Evolutionary conservation across 2,888 invertebrate genomes (phyloP).

Genomic region (Noctua janthe): DNA sequence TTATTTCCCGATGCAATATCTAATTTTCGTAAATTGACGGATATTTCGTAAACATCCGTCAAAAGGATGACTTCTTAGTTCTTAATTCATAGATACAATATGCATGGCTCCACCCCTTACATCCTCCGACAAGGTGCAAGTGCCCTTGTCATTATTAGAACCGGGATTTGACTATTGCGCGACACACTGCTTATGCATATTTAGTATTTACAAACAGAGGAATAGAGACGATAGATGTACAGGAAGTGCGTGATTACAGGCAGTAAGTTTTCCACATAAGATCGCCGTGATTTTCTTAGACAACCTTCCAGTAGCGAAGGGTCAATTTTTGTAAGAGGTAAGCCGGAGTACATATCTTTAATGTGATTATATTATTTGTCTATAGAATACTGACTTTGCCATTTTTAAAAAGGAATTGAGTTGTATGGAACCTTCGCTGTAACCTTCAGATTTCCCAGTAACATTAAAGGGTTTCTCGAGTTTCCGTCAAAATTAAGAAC

Average conservation of each 20-base stretch:
- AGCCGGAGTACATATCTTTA: no score
- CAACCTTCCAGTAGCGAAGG: no score
- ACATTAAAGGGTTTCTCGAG: not conserved
- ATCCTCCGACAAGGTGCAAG: constrained; percentile 43
- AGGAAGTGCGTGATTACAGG: not conserved
- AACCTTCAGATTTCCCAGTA: not conserved
- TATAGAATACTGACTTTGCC: no score
- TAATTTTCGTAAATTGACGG: constrained; percentile 77
- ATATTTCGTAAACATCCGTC: constrained; percentile 70
- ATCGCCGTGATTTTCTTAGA: not conserved
- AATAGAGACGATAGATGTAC: not conserved
- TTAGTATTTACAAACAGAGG: constrained; percentile 1
- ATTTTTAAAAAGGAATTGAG: no score
- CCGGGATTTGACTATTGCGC: constrained; percentile 35
- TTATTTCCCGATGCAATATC: constrained; percentile 67
- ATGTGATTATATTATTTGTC: no score
- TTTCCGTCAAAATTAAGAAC: not conserved
- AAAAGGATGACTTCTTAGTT: constrained; percentile 68
- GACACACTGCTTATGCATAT: constrained; percentile 14
- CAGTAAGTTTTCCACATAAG: not conserved
- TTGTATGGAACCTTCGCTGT: no score
- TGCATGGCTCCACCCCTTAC: constrained; percentile 41
- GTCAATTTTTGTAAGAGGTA: no score
- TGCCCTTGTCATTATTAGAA: constrained; percentile 26
- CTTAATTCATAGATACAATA: constrained; percentile 47